A percentile compares a stretch with the other conserved stretches of the same genome.
phyloP scores from a whole-genome alignment of 2,888 invertebrate species.

The Chrysolina americana region DNA sequence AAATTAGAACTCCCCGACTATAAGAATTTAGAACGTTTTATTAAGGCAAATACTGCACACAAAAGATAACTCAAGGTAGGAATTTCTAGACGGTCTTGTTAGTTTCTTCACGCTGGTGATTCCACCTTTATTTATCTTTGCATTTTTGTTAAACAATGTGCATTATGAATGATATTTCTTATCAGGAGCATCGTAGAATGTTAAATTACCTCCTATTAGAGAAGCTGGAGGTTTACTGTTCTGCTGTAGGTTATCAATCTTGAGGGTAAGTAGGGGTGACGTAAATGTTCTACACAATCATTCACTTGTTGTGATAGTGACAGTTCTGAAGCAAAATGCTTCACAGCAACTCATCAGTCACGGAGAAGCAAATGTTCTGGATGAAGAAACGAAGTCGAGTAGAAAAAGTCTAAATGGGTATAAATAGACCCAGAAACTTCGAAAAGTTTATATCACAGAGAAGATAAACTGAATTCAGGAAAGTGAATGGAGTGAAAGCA shows the following conservation, averaged over 20 bases:
- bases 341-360: no score
- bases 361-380: no score
- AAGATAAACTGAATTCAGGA: no score
- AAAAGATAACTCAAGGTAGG: slow-evolving; percentile 17
- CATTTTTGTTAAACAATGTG: slow-evolving; percentile 1
- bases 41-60: neutral
- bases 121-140: slow-evolving; percentile 3
- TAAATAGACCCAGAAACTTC: no score
- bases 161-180: slow-evolving; percentile 18
- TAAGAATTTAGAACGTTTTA: neutral
- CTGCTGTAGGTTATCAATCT: neutral
- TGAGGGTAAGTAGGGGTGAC: neutral
- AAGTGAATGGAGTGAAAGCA: no score
- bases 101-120: slow-evolving; percentile 9
- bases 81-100: slow-evolving; percentile 12
- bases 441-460: no score
- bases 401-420: no score
- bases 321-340: no score
- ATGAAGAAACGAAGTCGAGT: no score
- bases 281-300: no score
- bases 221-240: neutral
- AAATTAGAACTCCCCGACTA: neutral
- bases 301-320: no score
- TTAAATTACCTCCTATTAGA: slow-evolving; percentile 19
- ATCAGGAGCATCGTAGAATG: neutral